Percentiles rank a stretch among this genome's conserved stretches.
Conservation (phyloP, 2,797 vertebrate genomes). For the Sphaeramia orbicularis region DNA sequence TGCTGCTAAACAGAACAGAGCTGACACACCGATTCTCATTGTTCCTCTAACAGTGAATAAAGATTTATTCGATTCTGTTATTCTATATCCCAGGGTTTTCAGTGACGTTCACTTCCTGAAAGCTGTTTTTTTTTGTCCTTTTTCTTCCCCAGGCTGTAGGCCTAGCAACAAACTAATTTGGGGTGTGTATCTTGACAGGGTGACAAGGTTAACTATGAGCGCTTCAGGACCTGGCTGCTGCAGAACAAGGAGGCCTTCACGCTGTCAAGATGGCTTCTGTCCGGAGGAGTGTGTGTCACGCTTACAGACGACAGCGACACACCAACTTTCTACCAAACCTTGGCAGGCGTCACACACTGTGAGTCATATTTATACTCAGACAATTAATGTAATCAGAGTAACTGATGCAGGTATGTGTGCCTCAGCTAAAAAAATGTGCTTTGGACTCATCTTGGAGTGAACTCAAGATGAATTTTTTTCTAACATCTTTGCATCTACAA, state of each 20-base stretch:
- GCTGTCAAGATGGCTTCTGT: conserved; percentile 96
- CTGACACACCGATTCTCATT: too few relatives aligned
- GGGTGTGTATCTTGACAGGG: conserved; percentile 80
- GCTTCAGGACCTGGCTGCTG: conserved; percentile 95
- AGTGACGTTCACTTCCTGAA: too few relatives aligned
- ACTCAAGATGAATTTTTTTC: too few relatives aligned
- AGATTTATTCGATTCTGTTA: background rate
- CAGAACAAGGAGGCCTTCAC: conserved; percentile 98
- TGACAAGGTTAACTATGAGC: conserved; percentile 98
- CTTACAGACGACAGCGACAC: conserved; percentile 99
- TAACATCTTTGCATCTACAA: too few relatives aligned
- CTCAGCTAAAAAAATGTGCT: background rate
- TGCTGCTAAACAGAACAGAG: too few relatives aligned
- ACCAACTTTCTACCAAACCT: conserved; percentile 98
- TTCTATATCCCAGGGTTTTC: too few relatives aligned
- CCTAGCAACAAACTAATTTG: background rate
- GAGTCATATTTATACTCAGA: conserved; percentile 75
- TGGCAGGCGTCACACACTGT: conserved; percentile 99
- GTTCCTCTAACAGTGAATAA: too few relatives aligned
- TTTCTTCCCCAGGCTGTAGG: too few relatives aligned
- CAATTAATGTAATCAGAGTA: background rate
- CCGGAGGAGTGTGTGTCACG: conserved; percentile 95
- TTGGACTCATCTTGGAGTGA: too few relatives aligned
- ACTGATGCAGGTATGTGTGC: background rate
- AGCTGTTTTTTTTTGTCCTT: background rate